Conservation (phyloP, 2,888 invertebrate species). For the Cheilosia variabilis region DNA sequence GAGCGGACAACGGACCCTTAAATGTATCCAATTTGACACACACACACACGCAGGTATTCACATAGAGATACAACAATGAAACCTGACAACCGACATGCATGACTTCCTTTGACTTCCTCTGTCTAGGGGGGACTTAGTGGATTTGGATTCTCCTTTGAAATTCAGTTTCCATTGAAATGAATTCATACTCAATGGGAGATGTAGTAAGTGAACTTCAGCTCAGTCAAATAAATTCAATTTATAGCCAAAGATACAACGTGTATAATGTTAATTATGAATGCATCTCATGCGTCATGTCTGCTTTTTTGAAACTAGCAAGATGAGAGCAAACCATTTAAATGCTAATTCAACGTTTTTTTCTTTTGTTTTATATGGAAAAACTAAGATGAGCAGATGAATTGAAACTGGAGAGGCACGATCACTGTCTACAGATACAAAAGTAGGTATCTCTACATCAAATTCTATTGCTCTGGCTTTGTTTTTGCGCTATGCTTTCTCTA, state of each 20-base stretch:
- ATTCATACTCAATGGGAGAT: conserved; percentile 34
- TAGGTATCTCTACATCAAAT: conserved; percentile 3
- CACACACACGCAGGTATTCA: neutral
- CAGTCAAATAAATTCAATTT: conserved; percentile 61
- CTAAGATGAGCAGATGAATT: conserved; percentile 49
- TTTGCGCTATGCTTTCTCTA: conserved; percentile 45
- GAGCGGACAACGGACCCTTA: conserved; percentile 26
- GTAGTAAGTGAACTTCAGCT: conserved; percentile 1
- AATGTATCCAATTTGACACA: conserved; percentile 30
- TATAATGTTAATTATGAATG: conserved; percentile 45
- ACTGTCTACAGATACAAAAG: conserved; percentile 7
- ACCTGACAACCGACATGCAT: conserved; percentile 74
- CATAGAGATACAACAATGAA: conserved; percentile 58
- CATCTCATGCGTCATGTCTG: conserved; percentile 45
- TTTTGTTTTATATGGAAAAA: neutral
- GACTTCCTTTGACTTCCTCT: conserved; percentile 72
- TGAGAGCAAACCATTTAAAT: conserved; percentile 61
- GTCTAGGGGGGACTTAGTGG: conserved; percentile 26
- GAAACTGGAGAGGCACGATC: conserved; percentile 19
- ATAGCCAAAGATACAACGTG: conserved; percentile 37
- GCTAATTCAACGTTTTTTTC: conserved; percentile 32
- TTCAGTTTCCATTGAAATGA: conserved; percentile 23
- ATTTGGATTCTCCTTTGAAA: conserved; percentile 26
- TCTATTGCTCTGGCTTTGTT: neutral
- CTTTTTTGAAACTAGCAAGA: conserved; percentile 33